Percentiles rank a stretch among this genome's conserved stretches.
phyloP scores from a whole-genome alignment of 2,888 invertebrate species.

The Sylvicola cinctus region DNA sequence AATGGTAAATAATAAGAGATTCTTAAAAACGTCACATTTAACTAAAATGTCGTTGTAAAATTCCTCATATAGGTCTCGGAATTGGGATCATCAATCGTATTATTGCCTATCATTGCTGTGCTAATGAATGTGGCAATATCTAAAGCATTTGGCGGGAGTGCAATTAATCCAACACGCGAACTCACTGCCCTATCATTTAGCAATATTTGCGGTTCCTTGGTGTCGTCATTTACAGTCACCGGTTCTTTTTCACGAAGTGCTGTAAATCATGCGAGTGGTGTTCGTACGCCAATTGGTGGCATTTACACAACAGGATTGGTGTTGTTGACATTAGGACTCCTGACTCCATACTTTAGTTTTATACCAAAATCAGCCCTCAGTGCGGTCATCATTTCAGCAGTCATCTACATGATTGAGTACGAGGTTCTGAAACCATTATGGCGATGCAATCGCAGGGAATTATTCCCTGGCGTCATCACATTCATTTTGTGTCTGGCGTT shows the following conservation, averaged over 20 bases:
- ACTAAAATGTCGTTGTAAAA: too few species aligned
- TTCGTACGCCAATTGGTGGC: constrained; percentile 73
- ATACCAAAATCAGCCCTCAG: constrained; percentile 78
- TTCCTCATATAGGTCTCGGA: constrained; percentile 35
- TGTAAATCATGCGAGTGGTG: constrained; percentile 89
- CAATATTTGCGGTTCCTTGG: constrained; percentile 72
- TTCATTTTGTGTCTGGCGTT: constrained; percentile 60
- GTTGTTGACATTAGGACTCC: constrained; percentile 57
- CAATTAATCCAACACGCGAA: constrained; percentile 79
- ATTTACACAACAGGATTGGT: constrained; percentile 55
- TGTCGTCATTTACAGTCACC: constrained; percentile 77
- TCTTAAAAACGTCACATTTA: too few species aligned
- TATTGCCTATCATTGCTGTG: constrained; percentile 78
- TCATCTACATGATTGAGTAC: constrained; percentile 87
- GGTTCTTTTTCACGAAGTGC: constrained; percentile 80
- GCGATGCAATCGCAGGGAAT: constrained; percentile 59
- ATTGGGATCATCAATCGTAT: constrained; percentile 63
- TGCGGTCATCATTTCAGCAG: constrained; percentile 86
- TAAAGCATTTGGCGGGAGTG: constrained; percentile 73
- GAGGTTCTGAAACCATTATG: constrained; percentile 73
- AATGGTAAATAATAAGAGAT: too few species aligned
- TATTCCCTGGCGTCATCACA: constrained; percentile 63
- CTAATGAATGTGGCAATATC: constrained; percentile 90
- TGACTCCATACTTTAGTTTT: constrained; percentile 77
- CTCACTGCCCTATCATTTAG: constrained; percentile 66